Evolutionary conservation across 2,888 invertebrate species (phyloP).

Genomic region (Fissipunctia ypsillon): DNA sequence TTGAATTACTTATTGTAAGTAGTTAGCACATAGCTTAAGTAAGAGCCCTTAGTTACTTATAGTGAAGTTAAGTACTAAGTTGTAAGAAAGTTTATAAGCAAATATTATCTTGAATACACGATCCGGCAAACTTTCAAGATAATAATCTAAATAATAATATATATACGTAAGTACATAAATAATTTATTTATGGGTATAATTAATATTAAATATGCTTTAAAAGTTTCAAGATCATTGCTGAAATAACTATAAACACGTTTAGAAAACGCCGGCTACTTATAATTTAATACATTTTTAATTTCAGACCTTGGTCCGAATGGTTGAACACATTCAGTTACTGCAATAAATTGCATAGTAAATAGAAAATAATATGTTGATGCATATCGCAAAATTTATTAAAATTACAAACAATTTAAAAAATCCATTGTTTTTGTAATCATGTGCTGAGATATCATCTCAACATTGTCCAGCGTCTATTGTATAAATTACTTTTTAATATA

Average conservation of each 20-base stretch:
- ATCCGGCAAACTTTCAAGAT: conserved; percentile 14
- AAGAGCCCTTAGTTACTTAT: conserved; percentile 17
- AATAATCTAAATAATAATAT: background rate
- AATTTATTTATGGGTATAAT: background rate
- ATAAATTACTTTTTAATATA: conserved; percentile 59
- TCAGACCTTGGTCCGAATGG: conserved; percentile 53
- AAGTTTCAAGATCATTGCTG: conserved; percentile 32
- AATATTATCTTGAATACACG: background rate
- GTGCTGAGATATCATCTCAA: conserved; percentile 57
- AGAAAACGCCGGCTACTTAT: background rate
- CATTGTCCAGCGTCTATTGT: conserved; percentile 40
- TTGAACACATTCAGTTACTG: conserved; percentile 48
- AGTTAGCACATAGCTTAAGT: conserved; percentile 39
- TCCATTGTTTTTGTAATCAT: conserved; percentile 65
- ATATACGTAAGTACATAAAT: background rate
- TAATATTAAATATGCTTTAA: background rate
- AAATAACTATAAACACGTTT: conserved; percentile 2
- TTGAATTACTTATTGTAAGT: conserved; percentile 32
- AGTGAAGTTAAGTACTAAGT: conserved; percentile 3
- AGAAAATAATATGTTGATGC: conserved; percentile 57
- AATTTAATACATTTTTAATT: conserved; percentile 12
- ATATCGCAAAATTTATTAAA: conserved; percentile 61
- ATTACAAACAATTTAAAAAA: conserved; percentile 60
- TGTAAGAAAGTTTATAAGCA: background rate
- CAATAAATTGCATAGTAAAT: conserved; percentile 54